Percentiles rank a stretch among this genome's conserved stretches.
These are phyloP conservation scores for Athalia cordata DNA, from an alignment of 2,888 invertebrate genomes.

Conservation along the genomic window DNA sequence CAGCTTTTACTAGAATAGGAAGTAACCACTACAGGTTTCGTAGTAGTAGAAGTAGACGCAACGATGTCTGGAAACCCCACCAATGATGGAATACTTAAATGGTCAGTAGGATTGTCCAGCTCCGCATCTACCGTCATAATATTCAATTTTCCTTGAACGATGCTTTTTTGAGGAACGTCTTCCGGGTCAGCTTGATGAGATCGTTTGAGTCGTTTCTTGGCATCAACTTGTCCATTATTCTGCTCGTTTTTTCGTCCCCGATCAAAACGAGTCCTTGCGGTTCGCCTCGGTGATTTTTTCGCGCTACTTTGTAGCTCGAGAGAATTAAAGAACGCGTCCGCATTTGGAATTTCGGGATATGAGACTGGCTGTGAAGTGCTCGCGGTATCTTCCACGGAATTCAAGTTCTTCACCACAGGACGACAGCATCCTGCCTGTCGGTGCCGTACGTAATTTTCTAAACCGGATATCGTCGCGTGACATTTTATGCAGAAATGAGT, in stretches of 20 bases:
- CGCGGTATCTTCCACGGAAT: slow-evolving; percentile 50
- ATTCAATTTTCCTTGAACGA: slow-evolving; percentile 57
- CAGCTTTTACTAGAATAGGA: slow-evolving; percentile 48
- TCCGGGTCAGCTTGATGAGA: slow-evolving; percentile 55
- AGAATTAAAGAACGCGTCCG: slow-evolving; percentile 91
- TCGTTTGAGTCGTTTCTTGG: slow-evolving; percentile 53
- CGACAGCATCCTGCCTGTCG: slow-evolving; percentile 82
- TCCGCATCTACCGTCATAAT: slow-evolving; percentile 65
- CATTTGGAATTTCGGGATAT: slow-evolving; percentile 77
- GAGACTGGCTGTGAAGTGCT: slow-evolving; percentile 73
- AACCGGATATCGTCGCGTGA: slow-evolving; percentile 86
- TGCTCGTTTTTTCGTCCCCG: slow-evolving; percentile 49
- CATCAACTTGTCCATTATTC: slow-evolving; percentile 50
- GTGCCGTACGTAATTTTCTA: slow-evolving; percentile 91
- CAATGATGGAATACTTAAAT: slow-evolving; percentile 68
- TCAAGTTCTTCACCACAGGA: slow-evolving; percentile 57
- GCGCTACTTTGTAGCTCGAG: slow-evolving; percentile 86
- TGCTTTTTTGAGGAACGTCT: slow-evolving; percentile 34
- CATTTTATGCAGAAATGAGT: slow-evolving; percentile 93
- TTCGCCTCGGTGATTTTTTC: slow-evolving; percentile 74
- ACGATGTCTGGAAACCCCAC: slow-evolving; percentile 71
- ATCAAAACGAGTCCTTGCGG: slow-evolving; percentile 53
- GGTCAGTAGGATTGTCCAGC: slow-evolving; percentile 68
- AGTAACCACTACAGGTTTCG: slow-evolving; percentile 49
- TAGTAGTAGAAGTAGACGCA: slow-evolving; percentile 52